phyloP scores from a whole-genome alignment of 2,113 vertebrate genomes.

The Motacilla tschutschensis region DNA sequence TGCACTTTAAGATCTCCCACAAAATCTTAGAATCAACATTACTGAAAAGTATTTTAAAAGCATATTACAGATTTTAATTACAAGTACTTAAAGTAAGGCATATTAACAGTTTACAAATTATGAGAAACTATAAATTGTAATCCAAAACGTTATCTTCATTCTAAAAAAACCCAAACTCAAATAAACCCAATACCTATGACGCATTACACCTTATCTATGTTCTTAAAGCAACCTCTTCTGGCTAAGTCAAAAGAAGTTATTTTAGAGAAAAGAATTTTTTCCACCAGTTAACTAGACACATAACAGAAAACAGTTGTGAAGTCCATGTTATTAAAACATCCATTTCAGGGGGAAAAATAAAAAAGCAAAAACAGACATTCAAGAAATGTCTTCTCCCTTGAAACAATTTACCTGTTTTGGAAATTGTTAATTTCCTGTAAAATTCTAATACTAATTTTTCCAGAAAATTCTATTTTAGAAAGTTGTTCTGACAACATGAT shows the following conservation, averaged over 20 bases:
- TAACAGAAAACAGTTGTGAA: background rate
- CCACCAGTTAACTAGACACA: background rate
- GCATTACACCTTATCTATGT: background rate
- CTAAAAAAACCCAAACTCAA: background rate
- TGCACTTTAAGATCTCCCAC: background rate
- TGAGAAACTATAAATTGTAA: background rate
- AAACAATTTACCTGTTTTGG: background rate
- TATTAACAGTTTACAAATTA: background rate
- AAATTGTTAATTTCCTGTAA: background rate
- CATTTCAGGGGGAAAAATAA: background rate
- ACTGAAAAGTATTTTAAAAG: background rate
- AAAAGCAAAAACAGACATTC: accelerated
- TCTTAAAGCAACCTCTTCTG: background rate
- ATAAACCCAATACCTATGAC: background rate
- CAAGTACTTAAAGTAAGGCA: background rate
- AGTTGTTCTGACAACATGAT: background rate
- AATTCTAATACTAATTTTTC: background rate
- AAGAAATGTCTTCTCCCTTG: background rate
- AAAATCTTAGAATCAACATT: background rate
- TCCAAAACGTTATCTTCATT: background rate
- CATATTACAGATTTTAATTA: background rate
- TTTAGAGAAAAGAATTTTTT: background rate
- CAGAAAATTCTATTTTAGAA: background rate
- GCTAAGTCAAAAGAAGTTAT: background rate
- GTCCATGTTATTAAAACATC: background rate